These are phyloP conservation scores for Hoplias malabaricus DNA, from an alignment of 2,113 vertebrate species.

Conservation along the genomic window DNA sequence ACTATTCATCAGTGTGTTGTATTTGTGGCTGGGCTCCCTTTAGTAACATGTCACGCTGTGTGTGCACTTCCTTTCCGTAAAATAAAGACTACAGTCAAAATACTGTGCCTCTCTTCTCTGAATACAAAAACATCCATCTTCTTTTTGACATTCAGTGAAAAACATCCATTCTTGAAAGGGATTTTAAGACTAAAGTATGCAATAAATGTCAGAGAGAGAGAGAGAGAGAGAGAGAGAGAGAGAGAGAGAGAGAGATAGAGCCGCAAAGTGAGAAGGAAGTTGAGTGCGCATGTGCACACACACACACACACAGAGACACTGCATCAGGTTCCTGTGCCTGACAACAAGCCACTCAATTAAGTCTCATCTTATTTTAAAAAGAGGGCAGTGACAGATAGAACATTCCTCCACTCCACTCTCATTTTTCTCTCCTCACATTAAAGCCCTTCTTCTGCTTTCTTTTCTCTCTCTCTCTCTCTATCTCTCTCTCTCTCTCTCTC, in stretches of 20 bases:
- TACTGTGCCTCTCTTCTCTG: neutral
- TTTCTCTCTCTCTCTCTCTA: conserved; percentile 33
- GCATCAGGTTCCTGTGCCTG: conserved; percentile 34
- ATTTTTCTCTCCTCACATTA: neutral
- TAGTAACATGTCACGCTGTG: neutral
- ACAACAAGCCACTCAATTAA: conserved; percentile 56
- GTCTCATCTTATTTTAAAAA: conserved; percentile 43
- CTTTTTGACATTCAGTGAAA: neutral
- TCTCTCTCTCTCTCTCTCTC: neutral
- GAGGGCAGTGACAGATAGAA: conserved; percentile 38
- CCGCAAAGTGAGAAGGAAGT: no score
- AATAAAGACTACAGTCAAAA: neutral
- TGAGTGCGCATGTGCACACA: neutral
- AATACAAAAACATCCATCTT: conserved; percentile 11
- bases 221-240: neutral
- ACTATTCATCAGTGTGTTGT: neutral
- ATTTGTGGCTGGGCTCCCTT: neutral
- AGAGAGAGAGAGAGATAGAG: neutral
- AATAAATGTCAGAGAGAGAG: conserved; percentile 33
- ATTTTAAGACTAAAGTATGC: conserved; percentile 18
- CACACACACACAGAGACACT: conserved; percentile 2
- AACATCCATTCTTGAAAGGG: conserved; percentile 3
- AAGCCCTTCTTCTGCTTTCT: neutral
- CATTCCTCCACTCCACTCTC: neutral
- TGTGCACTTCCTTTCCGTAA: neutral